A percentile compares a stretch with the other conserved stretches of the same genome.
Evolutionary conservation across 1,140 invertebrate species (phyloP).

Genomic region (Trichogramma pretiosum): DNA sequence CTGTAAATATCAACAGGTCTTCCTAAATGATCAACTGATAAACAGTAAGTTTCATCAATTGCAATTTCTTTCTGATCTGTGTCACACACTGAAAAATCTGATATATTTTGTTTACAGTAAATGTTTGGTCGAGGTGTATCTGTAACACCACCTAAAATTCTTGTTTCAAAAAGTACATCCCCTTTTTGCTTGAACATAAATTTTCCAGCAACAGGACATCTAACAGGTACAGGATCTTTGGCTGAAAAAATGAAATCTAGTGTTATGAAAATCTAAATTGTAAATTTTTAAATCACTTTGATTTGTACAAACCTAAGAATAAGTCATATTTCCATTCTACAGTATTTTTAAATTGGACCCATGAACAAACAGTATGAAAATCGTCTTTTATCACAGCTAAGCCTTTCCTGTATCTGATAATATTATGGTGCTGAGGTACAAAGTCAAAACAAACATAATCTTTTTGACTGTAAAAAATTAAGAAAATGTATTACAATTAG

Average conservation of each 20-base stretch:
- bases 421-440: conserved; percentile 88
- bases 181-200: conserved; percentile 87
- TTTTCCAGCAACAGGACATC: conserved; percentile 93
- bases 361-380: conserved; percentile 87
- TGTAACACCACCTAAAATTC: conserved; percentile 90
- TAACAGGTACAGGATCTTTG: conserved; percentile 82
- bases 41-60: conserved; percentile 90
- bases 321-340: conserved; percentile 82
- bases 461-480: conserved; percentile 4
- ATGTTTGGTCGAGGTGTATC: conserved; percentile 83
- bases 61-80: conserved; percentile 87
- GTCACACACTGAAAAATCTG: conserved; percentile 89
- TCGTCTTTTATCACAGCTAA: conserved; percentile 81
- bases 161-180: conserved; percentile 79
- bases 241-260: conserved; percentile 47
- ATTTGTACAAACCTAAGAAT: conserved; percentile 54
- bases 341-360: conserved; percentile 82
- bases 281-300: conserved; percentile 4
- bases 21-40: conserved; percentile 90
- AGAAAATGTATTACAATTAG: conserved; percentile 7
- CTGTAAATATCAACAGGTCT: conserved; percentile 89
- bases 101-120: conserved; percentile 88
- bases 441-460: conserved; percentile 97
- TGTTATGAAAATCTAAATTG: no score
- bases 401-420: conserved; percentile 87